Evolutionary conservation across 2,113 vertebrate genomes (phyloP), one percentile per base, ranked within the genome.

Genomic region (Lampris incognitus): DNA sequence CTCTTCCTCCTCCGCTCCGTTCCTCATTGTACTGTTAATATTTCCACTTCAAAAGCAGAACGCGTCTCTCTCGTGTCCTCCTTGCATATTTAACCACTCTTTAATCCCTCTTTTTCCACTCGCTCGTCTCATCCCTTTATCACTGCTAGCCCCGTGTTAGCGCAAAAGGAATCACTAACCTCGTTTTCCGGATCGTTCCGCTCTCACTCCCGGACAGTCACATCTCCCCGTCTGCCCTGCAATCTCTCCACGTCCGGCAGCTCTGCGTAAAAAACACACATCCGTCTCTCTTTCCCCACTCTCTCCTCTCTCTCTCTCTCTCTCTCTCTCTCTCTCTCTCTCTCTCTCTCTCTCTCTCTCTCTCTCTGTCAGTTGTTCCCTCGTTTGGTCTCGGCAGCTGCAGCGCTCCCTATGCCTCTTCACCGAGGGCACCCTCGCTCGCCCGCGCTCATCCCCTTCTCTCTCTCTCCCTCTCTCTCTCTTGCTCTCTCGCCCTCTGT

Each of bases 231-330:
- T 89, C 81, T 82, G 65, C 48, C 65, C 50, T 11, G 75, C 83
- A 66, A 60, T 72, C 62, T 74, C 83, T 87, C 85, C 67, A 57
- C 84, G 83, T 86, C 58, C 58, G 36, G 58, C 83, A 76, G 90
- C 87, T 89, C 86, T 3, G 72, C 79, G 84, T 79, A 90, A 24
- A 89, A 90, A 90, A 90, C 83, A 92, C 90, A 85, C 88, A 85
- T 89, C 81, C 69, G 24, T 6, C 56, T 58, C 56, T 36, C 56
- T 58, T 7, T 10, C 56, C 36, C 11, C 36, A 36, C 56, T 56
- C n/a, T 24, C 54, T 11, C 57, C 85, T 74, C 77, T 57, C 74
- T 71, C 76, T 50, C 69, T 54, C 8, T 41, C 60, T 49, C 63
- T 58, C 40, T 36, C 75, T 40, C 62, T 52, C 67, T 78, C 42